These are phyloP conservation scores for Mustela nigripes DNA, from an alignment of 2,113 vertebrate genomes.

Conservation along the genomic window DNA sequence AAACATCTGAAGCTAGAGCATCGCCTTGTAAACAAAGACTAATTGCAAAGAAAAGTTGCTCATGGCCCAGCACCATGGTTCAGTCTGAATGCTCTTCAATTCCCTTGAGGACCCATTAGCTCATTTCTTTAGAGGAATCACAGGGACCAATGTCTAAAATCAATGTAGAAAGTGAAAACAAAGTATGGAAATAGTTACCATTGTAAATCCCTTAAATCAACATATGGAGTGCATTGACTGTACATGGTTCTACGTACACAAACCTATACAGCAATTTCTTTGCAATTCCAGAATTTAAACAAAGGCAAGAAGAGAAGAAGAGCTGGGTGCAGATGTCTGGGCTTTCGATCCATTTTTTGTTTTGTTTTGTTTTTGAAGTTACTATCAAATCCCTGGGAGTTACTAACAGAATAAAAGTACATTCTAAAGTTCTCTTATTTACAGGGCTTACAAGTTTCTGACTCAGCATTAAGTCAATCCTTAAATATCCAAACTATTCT, in stretches of 20 bases:
- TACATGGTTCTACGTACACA: too few relatives aligned
- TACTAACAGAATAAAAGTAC: not conserved
- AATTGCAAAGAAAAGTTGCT: conserved; percentile 8
- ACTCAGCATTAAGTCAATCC: not conserved
- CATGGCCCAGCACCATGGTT: not conserved
- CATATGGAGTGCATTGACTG: accelerated
- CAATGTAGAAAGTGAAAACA: conserved; percentile 13
- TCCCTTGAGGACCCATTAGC: not conserved
- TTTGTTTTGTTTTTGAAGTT: not conserved
- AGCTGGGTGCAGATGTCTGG: not conserved
- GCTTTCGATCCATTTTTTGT: not conserved
- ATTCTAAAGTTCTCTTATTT: not conserved
- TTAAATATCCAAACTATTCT: not conserved
- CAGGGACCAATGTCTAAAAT: not conserved
- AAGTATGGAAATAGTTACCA: not conserved
- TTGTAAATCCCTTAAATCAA: not conserved
- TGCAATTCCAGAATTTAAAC: not conserved
- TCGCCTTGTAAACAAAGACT: conserved; percentile 1
- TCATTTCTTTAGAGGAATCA: not conserved
- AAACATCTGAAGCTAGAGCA: not conserved
- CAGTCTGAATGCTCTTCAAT: not conserved
- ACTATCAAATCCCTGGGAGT: not conserved
- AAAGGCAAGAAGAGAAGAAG: not conserved
- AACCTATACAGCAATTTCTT: not conserved
- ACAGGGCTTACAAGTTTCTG: not conserved